Evolutionary conservation across 2,797 vertebrate species (phyloP), one percentile per base, ranked within the genome.

Genomic region (Sebastes flavidus): DNA sequence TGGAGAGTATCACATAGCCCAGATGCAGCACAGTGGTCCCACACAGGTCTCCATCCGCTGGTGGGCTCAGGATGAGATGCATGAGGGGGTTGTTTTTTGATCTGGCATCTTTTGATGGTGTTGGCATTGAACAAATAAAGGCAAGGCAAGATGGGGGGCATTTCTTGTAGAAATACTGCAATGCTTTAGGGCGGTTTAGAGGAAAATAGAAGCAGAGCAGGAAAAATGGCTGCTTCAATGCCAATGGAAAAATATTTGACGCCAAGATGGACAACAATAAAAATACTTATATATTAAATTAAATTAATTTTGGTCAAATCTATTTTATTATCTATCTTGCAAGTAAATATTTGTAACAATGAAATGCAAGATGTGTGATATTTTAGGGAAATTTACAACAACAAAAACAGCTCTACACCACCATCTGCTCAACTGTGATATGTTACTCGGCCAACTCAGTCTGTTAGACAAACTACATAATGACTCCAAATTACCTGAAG

Each of bases 101-200:
- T 90, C 75, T 84, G 62, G 34, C 60, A 68, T 59, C 85, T 82
- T 94, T 92, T 93, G 92, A 95, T 92, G 88, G 83, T 62, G 79
- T 49, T 87, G 80, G 62, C 80, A 84, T 60, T 65, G 83, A 90
- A 68, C 77, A 79, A 85, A 88, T 77, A 75, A 52, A 38, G 52
- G n/a, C 63, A 67, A 38, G 25, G 32, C 24, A 80, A 54, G 58
- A 49, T 14, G 8, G 49, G 56, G 30, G 76, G 73, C 54, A 56
- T 67, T 78, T 56, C 62, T 62, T 68, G 10, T 38, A 54, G 16
- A 68, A 72, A 60, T 69, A 34, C 18, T 38, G 49, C 63, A 20
- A 29, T 22, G n/a, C 18, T 65, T 69, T 16, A 13, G n/a, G 13
- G 24, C 5, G 6, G 25, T 32, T 29, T 16, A 46, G 42, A 20